Evolutionary conservation across 2,113 vertebrate species (phyloP).

Genomic region (Chloroceryle aenea): DNA sequence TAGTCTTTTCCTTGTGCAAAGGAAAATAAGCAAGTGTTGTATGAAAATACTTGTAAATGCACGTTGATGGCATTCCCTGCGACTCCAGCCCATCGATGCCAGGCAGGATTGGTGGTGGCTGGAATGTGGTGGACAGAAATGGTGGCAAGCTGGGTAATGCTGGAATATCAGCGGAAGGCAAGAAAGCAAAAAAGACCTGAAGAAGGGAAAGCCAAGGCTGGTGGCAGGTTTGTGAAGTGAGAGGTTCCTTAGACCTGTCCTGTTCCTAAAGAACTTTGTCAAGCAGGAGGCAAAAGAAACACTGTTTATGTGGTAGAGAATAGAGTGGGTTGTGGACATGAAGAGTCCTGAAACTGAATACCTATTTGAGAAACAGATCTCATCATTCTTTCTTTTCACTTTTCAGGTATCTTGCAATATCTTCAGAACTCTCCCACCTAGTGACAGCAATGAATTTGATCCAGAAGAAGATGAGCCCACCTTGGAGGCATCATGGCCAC

Average conservation of each 20-base stretch:
- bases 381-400: neutral
- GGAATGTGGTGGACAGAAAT: neutral
- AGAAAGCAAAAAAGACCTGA: neutral
- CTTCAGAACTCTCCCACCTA: constrained; percentile 99
- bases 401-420: constrained; percentile 98
- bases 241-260: neutral
- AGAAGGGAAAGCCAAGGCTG: neutral
- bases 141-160: neutral
- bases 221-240: neutral
- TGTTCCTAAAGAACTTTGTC: neutral
- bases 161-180: neutral
- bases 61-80: neutral
- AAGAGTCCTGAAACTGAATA: neutral
- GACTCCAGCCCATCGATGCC: neutral
- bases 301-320: neutral
- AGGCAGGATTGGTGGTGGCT: neutral
- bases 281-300: neutral
- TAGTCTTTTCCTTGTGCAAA: neutral
- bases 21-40: neutral
- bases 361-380: neutral
- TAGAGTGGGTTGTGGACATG: neutral
- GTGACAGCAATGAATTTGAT: constrained; percentile 99
- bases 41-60: neutral
- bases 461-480: constrained; percentile 99
- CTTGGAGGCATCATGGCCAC: constrained; percentile 98